Conservation (phyloP, 92 coral and sea anemone genomes). For the Virgularia gustaviana region DNA sequence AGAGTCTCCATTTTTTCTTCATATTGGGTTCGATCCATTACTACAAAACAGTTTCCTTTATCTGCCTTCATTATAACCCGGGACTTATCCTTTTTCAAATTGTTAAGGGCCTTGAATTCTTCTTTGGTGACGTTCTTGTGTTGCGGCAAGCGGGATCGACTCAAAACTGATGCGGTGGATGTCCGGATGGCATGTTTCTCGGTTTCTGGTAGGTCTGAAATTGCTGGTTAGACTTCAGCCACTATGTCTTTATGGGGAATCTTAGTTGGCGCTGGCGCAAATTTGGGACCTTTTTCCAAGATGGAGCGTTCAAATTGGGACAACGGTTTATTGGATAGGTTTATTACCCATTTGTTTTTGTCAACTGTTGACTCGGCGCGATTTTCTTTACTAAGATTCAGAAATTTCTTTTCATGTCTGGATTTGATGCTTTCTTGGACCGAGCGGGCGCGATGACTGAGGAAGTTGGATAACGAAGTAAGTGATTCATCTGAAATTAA, state of each 20-base stretch:
- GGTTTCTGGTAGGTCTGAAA: slow-evolving; percentile 33
- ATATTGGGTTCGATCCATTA: slow-evolving; percentile 45
- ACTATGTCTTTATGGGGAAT: slow-evolving; percentile 38
- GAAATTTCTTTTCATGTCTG: slow-evolving; percentile 27
- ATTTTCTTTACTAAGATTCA: not conserved
- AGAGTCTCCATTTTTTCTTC: no score
- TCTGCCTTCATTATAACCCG: not conserved
- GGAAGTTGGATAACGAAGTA: slow-evolving; percentile 15
- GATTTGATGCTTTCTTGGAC: slow-evolving; percentile 31
- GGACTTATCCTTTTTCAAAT: not conserved
- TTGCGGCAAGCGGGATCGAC: not conserved
- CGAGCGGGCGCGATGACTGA: slow-evolving; percentile 30
- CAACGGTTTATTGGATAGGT: slow-evolving; percentile 32
- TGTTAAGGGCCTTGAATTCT: slow-evolving; percentile 28
- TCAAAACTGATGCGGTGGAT: no score
- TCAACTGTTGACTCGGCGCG: slow-evolving; percentile 1
- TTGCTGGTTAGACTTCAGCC: slow-evolving; percentile 27
- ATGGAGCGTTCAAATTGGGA: slow-evolving; percentile 16
- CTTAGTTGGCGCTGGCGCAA: slow-evolving; percentile 14
- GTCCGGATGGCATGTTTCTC: slow-evolving; percentile 36
- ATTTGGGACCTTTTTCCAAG: slow-evolving; percentile 37
- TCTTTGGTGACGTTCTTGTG: slow-evolving; percentile 25
- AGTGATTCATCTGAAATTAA: slow-evolving; percentile 19
- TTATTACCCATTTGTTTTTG: slow-evolving; percentile 36
- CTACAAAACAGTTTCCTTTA: slow-evolving; percentile 39